Evolutionary conservation across 1,140 invertebrate genomes (phyloP).

Genomic region (Lepeophtheirus salmonis): DNA sequence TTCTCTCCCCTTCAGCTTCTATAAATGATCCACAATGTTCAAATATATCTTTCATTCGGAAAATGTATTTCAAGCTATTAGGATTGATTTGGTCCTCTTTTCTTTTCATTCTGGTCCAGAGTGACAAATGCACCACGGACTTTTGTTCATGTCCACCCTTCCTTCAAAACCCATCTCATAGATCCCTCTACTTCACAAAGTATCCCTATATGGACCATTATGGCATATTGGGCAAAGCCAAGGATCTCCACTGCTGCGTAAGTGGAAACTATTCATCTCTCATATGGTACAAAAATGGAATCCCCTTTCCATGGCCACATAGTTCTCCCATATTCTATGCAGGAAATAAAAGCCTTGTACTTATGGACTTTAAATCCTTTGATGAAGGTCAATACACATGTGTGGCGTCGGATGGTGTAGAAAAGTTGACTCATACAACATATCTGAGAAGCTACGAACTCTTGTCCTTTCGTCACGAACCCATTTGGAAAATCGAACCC

Average conservation of each 20-base stretch:
- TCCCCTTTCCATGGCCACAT: background rate
- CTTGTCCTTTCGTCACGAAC: background rate
- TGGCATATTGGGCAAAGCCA: background rate
- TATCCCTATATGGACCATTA: conserved; percentile 5
- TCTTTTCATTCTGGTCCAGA: no score
- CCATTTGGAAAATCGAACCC: background rate
- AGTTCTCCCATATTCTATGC: conserved; percentile 2
- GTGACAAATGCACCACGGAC: background rate
- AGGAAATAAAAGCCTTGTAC: background rate
- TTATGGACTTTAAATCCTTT: background rate
- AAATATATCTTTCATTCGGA: no score
- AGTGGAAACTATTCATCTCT: background rate
- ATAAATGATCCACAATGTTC: no score
- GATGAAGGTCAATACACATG: conserved; percentile 4
- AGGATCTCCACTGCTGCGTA: conserved; percentile 6
- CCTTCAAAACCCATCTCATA: background rate
- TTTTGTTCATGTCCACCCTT: conserved; percentile 2
- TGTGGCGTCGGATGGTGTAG: background rate
- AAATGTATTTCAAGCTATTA: background rate
- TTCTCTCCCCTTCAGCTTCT: no score
- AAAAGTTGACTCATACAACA: background rate
- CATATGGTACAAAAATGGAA: conserved; percentile 1
- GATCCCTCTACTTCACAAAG: background rate
- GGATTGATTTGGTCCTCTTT: background rate
- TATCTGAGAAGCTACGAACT: background rate